A percentile compares a stretch with the other conserved stretches of the same genome.
phyloP scores from a whole-genome alignment of 2,888 invertebrate species.

The Altica lythri region DNA sequence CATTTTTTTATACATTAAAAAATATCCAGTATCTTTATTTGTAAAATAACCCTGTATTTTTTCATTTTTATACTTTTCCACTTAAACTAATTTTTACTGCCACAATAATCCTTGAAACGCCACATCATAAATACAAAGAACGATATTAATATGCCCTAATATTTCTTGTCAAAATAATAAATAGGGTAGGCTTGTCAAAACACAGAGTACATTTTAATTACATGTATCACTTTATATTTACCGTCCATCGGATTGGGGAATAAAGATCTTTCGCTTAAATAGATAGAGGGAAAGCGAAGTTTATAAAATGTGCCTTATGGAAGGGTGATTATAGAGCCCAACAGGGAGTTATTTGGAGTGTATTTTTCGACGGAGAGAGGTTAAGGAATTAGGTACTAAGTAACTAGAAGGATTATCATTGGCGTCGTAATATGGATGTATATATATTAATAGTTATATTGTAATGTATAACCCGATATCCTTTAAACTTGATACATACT shows the following conservation, averaged over 20 bases:
- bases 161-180: constrained; percentile 37
- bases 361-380: constrained; percentile 15
- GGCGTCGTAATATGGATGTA: not conserved
- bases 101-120: too few species aligned
- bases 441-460: too few species aligned
- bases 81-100: too few species aligned
- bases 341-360: constrained; percentile 9
- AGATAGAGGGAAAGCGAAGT: not conserved
- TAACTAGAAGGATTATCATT: constrained; percentile 18
- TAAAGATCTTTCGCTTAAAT: constrained; percentile 2
- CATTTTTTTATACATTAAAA: too few species aligned
- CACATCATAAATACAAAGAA: too few species aligned
- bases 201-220: constrained; percentile 57
- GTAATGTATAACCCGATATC: too few species aligned
- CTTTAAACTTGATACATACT: too few species aligned
- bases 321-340: constrained; percentile 8
- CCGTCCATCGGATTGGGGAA: constrained; percentile 30
- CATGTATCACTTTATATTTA: constrained; percentile 50
- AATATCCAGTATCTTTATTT: too few species aligned
- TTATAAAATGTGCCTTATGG: constrained; percentile 19
- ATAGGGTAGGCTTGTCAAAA: constrained; percentile 52
- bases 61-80: too few species aligned
- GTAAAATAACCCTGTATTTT: too few species aligned
- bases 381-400: constrained; percentile 14
- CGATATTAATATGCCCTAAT: constrained; percentile 33